Percentiles rank a stretch among this genome's conserved stretches.
phyloP scores from a whole-genome alignment of 2,113 vertebrate species.

The Scophthalmus maximus region DNA sequence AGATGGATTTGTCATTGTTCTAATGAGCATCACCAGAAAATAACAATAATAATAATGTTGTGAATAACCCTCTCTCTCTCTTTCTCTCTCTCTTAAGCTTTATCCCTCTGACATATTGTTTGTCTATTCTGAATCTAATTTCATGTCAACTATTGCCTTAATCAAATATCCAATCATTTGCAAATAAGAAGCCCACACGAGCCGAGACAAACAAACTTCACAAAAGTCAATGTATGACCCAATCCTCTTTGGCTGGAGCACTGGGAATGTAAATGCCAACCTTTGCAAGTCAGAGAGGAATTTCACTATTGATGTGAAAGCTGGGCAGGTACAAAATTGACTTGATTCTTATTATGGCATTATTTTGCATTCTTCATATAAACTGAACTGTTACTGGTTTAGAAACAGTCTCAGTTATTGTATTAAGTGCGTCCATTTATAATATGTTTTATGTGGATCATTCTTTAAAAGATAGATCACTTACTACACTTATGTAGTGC shows the following conservation, averaged over 20 bases:
- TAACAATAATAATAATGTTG: too few species aligned
- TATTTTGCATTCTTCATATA: conserved; percentile 23
- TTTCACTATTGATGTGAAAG: conserved; percentile 73
- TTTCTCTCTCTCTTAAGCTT: conserved; percentile 16
- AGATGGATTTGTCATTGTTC: conserved; percentile 77
- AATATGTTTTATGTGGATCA: too few species aligned
- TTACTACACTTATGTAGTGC: too few species aligned
- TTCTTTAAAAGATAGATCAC: too few species aligned
- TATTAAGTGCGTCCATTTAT: too few species aligned
- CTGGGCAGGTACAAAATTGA: conserved; percentile 50
- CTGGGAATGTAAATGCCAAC: conserved; percentile 77
- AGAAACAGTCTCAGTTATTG: not conserved
- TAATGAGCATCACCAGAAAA: conserved; percentile 65
- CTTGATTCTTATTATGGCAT: conserved; percentile 36
- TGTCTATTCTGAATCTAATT: conserved; percentile 63
- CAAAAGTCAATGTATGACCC: conserved; percentile 79
- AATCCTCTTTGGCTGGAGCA: conserved; percentile 72
- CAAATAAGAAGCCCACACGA: conserved; percentile 68
- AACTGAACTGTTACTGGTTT: not conserved
- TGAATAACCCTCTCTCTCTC: conserved; percentile 14
- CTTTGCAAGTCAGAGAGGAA: conserved; percentile 75
- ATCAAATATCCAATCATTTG: conserved; percentile 77
- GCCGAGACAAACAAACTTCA: conserved; percentile 74
- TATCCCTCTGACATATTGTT: conserved; percentile 61
- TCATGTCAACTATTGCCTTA: conserved; percentile 69